A percentile compares a stretch with the other conserved stretches of the same genome.
Evolutionary conservation across 1,140 invertebrate genomes (phyloP).

Genomic region (Drosophila setifemur): DNA sequence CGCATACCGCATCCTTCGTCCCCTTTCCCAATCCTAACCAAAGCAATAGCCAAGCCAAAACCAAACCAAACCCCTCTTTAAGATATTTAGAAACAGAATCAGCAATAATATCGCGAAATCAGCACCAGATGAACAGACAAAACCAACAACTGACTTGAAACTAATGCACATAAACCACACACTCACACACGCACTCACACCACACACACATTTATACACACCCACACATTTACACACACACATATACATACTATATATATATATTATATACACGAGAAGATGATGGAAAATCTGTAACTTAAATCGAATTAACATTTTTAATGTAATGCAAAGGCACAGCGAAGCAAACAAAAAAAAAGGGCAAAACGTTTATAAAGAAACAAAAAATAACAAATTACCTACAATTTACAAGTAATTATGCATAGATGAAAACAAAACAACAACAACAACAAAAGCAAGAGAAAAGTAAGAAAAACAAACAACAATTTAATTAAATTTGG

Average conservation of each 20-base stretch:
- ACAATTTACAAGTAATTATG: slow-evolving; percentile 61
- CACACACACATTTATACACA: slow-evolving; percentile 7
- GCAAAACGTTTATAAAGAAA: slow-evolving; percentile 23
- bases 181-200: slow-evolving; percentile 1
- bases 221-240: not conserved
- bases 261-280: slow-evolving; percentile 17
- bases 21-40: not conserved
- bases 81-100: not conserved
- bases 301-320: slow-evolving; percentile 67
- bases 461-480: not conserved
- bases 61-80: not conserved
- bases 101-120: too few relatives aligned
- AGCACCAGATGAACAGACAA: slow-evolving; percentile 15
- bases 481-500: slow-evolving; percentile 62
- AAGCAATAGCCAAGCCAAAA: slow-evolving; percentile 7
- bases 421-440: too few relatives aligned
- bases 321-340: slow-evolving; percentile 43
- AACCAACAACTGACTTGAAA: slow-evolving; percentile 6
- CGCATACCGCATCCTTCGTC: not conserved
- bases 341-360: slow-evolving; percentile 20
- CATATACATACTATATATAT: slow-evolving; percentile 21
- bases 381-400: slow-evolving; percentile 29
- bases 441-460: slow-evolving; percentile 4
- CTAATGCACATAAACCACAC: slow-evolving; percentile 7
- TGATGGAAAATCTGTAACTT: slow-evolving; percentile 50